Conservation (phyloP, 2,113 vertebrate species). For the Zapornia atra region DNA sequence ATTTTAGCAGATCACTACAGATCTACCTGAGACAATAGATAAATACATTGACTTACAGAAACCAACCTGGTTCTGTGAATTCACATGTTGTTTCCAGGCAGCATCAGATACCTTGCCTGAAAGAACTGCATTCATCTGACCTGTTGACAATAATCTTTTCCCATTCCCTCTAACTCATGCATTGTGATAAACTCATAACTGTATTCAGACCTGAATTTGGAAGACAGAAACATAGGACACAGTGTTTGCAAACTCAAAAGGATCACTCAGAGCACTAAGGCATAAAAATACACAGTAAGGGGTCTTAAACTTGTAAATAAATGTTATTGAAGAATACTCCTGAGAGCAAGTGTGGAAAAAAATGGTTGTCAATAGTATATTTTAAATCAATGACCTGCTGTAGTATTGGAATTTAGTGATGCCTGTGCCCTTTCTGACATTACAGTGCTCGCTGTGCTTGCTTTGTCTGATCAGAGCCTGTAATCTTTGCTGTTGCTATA, state of each 20-base stretch:
- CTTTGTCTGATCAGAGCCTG: background rate
- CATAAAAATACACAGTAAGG: background rate
- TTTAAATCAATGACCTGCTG: background rate
- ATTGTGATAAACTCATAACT: background rate
- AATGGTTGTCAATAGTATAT: background rate
- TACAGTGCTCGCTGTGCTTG: background rate
- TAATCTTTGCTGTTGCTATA: background rate
- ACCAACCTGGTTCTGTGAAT: background rate
- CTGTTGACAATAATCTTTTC: background rate
- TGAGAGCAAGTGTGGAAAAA: background rate
- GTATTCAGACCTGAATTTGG: background rate
- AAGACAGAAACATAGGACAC: background rate
- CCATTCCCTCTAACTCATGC: background rate
- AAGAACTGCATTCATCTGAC: background rate
- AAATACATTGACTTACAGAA: background rate
- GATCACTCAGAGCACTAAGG: background rate
- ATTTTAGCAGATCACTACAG: background rate
- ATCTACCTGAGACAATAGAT: background rate
- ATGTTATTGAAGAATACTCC: background rate
- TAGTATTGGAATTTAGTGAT: background rate
- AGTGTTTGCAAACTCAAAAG: background rate
- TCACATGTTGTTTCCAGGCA: background rate
- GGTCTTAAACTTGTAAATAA: background rate
- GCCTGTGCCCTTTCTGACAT: background rate
- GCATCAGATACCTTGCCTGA: background rate